phyloP scores from a whole-genome alignment of 2,797 vertebrate genomes.

The Crax fasciolata region DNA sequence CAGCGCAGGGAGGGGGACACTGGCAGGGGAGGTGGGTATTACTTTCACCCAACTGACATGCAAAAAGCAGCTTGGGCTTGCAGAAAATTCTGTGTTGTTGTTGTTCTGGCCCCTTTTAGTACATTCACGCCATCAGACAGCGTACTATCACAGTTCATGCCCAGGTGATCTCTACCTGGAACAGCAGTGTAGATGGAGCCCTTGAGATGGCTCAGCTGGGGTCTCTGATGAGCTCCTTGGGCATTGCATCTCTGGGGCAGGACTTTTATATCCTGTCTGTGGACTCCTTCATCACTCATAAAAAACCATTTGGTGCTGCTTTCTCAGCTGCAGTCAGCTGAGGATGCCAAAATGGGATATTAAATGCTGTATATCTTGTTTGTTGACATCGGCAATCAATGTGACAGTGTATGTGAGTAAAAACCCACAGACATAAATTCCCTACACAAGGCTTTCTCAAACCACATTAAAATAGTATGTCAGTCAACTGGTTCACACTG shows the following conservation, averaged over 20 bases:
- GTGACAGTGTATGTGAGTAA: background rate
- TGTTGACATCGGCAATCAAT: slow-evolving; percentile 4
- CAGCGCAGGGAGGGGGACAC: background rate
- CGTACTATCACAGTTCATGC: background rate
- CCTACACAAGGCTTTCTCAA: background rate
- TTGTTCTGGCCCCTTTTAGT: background rate
- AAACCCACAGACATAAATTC: background rate
- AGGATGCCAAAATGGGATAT: slow-evolving; percentile 9
- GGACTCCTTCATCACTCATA: background rate
- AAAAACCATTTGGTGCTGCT: background rate
- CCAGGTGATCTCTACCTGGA: background rate
- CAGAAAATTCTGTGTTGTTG: background rate
- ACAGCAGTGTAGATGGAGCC: background rate
- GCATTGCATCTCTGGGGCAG: background rate
- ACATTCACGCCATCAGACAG: background rate
- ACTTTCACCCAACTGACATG: background rate
- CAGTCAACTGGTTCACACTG: background rate
- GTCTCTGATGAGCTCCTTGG: background rate
- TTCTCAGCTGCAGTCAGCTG: background rate
- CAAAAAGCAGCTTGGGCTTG: background rate
- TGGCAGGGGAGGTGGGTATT: background rate
- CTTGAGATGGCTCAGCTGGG: background rate
- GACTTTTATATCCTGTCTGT: background rate
- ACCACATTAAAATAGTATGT: background rate
- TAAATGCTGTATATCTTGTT: background rate